Conservation (phyloP, 2,113 vertebrate species). For the Columba livia region DNA sequence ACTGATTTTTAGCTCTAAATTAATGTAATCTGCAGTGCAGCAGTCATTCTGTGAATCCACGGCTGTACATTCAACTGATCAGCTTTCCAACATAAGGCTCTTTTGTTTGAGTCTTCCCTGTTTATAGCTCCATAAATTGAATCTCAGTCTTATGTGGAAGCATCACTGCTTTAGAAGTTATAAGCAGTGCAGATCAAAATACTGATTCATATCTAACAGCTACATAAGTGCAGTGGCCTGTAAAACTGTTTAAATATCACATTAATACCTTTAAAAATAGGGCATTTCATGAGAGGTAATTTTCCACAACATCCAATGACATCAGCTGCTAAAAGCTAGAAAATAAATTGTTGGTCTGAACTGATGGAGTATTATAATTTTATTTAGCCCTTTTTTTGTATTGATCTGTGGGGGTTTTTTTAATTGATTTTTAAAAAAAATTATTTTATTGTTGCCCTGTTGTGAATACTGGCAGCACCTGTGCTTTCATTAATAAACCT, state of each 20-base stretch:
- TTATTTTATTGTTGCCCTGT: background rate
- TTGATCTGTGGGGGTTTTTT: background rate
- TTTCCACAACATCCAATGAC: background rate
- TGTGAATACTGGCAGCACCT: background rate
- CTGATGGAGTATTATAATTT: background rate
- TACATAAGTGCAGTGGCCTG: background rate
- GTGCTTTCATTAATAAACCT: background rate
- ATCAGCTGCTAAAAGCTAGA: background rate
- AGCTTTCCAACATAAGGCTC: background rate
- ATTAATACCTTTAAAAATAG: background rate
- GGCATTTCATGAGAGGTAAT: background rate
- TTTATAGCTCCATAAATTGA: slow-evolving; percentile 19
- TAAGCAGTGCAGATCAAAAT: background rate
- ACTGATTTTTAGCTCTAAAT: slow-evolving; percentile 15
- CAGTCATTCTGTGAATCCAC: background rate
- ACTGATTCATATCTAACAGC: background rate
- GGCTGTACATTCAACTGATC: background rate
- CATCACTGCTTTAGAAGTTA: background rate
- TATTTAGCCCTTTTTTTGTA: background rate
- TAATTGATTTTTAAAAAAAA: no score
- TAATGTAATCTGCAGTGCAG: slow-evolving; percentile 24
- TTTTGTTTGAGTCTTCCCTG: background rate
- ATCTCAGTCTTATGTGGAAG: background rate
- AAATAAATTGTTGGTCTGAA: background rate
- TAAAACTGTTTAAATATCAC: background rate